phyloP scores from a whole-genome alignment of 1,140 invertebrate genomes.

The Dolichoris vasculosae region DNA sequence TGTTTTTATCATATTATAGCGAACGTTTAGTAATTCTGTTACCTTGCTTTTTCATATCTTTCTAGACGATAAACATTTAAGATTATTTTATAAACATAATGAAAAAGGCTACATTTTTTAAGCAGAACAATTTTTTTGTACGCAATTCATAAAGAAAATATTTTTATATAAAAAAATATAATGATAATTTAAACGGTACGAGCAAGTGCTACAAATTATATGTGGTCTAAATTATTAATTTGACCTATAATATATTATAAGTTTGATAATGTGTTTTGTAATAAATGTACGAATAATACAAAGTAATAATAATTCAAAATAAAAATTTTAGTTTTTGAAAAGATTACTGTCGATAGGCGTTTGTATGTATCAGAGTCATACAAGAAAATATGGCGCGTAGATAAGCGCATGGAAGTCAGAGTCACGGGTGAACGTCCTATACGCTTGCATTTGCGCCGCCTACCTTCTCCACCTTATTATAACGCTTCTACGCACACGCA shows the following conservation, averaged over 20 bases:
- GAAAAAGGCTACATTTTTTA: too few species aligned
- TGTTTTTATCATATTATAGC: conserved; percentile 55
- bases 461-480: conserved; percentile 63
- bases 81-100: background rate
- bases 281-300: too few species aligned
- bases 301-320: background rate
- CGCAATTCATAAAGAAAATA: background rate
- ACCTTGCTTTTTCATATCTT: conserved; percentile 57
- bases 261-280: too few species aligned
- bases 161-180: too few species aligned
- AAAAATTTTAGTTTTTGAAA: background rate
- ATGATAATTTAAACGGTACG: too few species aligned
- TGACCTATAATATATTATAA: too few species aligned
- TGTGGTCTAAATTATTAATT: too few species aligned
- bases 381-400: conserved; percentile 15
- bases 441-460: conserved; percentile 51
- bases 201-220: background rate
- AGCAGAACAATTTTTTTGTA: too few species aligned
- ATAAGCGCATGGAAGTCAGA: background rate
- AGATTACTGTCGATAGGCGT: background rate
- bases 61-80: conserved; percentile 9
- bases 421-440: conserved; percentile 66
- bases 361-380: background rate
- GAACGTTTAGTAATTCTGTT: conserved; percentile 54
- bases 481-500: conserved; percentile 42